Evolutionary conservation across 1,140 invertebrate genomes (phyloP).

Genomic region (Berghia stephanieae): DNA sequence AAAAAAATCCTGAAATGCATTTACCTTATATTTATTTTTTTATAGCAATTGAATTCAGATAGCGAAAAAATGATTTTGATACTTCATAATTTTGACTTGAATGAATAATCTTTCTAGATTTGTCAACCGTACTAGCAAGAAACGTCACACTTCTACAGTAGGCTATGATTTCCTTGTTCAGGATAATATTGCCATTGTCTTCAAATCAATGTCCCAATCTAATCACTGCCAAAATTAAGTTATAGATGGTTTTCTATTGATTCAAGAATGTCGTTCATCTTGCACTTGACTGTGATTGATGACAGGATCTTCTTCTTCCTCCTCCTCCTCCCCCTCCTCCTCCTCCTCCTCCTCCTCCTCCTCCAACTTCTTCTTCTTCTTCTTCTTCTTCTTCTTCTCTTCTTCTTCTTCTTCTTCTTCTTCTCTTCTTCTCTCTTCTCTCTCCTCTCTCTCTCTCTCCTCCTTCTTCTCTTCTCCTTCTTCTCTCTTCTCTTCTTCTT

Average conservation of each 20-base stretch:
- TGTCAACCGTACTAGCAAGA: too few relatives aligned
- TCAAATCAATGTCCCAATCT: neutral
- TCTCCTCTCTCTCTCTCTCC: neutral
- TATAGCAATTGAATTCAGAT: too few relatives aligned
- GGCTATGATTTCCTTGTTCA: neutral
- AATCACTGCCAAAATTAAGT: neutral
- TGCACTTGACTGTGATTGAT: neutral
- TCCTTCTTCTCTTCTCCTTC: neutral
- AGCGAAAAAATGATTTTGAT: too few relatives aligned
- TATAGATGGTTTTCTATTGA: neutral
- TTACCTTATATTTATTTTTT: too few relatives aligned
- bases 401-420: conserved; percentile 1
- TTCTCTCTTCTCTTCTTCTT: neutral
- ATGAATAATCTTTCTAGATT: too few relatives aligned
- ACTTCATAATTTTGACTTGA: too few relatives aligned
- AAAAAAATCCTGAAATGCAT: too few relatives aligned
- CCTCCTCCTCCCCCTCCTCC: neutral
- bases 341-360: neutral
- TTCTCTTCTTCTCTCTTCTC: neutral
- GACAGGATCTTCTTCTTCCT: neutral
- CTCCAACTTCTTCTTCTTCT: neutral
- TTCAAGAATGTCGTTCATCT: neutral
- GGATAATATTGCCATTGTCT: neutral
- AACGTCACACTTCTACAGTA: too few relatives aligned
- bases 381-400: neutral